Evolutionary conservation across 1,140 invertebrate species (phyloP), one percentile per base, ranked within the genome.

Genomic region (Bombus superbus): DNA sequence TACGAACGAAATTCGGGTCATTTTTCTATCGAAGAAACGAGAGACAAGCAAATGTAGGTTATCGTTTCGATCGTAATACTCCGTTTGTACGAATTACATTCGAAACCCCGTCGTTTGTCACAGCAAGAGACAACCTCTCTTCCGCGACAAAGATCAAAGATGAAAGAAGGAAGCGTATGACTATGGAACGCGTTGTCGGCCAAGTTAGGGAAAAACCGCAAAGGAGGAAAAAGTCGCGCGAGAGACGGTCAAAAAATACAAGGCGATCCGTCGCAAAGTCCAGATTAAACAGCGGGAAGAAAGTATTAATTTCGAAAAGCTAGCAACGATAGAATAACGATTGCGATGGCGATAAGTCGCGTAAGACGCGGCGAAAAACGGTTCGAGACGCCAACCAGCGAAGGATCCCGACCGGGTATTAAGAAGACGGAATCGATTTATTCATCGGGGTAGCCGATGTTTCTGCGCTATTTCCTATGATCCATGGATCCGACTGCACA

Each of bases 131-230:
- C 66, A 35, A 35, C 22, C 9, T 25, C 47, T 59, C 35, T 40
- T 35, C 25, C 18, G 1, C 47, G 25, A 35, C 22, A 28, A 9
- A 32, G 53, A 78, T 68, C 75, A 78, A 71, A 25, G 74, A 78
- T 25, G 38, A 84, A 66, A 38, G 22, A 28, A 22, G 13, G 66
- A 83, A 83, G 40, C 75, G 1, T 62, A 71, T 13, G 5, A 47
- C 18, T 47, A 44, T n/a, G 82, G 25, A 78, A 84, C 66, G 66
- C 82, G n/a, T 10, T 13, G 13, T 5, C 10, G 69, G 18, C 25
- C 73, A 53, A 22, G 73, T 18, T 13, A 15, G 10, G 53, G 40
- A 71, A 79, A 71, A 84, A 84, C 75, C 53, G 53, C 66, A 68
- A 32, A 66, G 25, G 13, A 44, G 22, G 25, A 69, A n/a, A 28